A percentile compares a stretch with the other conserved stretches of the same genome.
phyloP scores from a whole-genome alignment of 1,140 invertebrate species.

The Liolophura sinensis region DNA sequence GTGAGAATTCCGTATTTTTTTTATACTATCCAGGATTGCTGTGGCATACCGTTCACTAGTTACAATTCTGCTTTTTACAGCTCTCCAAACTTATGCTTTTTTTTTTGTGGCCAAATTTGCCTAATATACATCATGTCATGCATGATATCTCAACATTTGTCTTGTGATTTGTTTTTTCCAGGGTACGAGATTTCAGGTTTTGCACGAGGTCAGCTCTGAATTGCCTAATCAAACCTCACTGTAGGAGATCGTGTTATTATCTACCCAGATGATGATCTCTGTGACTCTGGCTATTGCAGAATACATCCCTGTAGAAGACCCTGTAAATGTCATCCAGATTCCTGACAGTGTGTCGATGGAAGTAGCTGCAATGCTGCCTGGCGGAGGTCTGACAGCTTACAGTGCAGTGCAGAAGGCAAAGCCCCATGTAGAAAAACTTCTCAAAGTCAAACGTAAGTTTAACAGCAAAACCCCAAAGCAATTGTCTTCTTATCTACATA shows the following conservation, averaged over 20 bases:
- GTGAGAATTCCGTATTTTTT: too few relatives aligned
- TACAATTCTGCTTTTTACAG: too few relatives aligned
- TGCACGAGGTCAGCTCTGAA: constrained; percentile 38
- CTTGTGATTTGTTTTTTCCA: constrained; percentile 12
- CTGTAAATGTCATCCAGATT: constrained; percentile 37
- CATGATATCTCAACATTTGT: too few relatives aligned
- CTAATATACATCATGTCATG: too few relatives aligned
- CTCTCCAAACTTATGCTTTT: too few relatives aligned
- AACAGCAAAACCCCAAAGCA: not conserved
- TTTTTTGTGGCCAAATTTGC: too few relatives aligned
- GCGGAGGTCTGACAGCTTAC: constrained; percentile 45
- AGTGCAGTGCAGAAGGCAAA: constrained; percentile 43
- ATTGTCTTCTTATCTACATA: not conserved
- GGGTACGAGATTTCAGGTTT: constrained; percentile 43
- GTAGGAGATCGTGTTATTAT: constrained; percentile 43
- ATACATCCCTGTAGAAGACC: constrained; percentile 40
- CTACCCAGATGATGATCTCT: constrained; percentile 34
- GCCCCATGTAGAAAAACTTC: constrained; percentile 46
- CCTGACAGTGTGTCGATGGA: constrained; percentile 40
- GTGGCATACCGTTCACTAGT: too few relatives aligned
- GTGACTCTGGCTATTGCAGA: constrained; percentile 38
- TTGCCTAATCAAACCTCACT: constrained; percentile 45
- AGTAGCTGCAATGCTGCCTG: constrained; percentile 44
- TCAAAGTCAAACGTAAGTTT: constrained; percentile 50
- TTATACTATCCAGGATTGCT: too few relatives aligned